Conservation (phyloP, 2,797 vertebrate species). For the Malacoctenus gilli region DNA sequence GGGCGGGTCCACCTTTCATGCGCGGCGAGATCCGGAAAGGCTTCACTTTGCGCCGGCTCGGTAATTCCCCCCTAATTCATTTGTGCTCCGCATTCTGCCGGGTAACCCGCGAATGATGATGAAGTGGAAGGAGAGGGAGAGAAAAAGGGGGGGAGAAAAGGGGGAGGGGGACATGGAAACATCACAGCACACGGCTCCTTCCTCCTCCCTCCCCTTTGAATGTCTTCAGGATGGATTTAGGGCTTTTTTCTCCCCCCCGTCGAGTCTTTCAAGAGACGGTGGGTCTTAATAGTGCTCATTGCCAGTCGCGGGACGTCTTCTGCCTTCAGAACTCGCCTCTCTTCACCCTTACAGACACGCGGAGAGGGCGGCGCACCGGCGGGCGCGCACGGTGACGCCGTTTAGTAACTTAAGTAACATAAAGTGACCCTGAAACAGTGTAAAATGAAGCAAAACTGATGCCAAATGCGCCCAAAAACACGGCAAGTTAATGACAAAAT, state of each 20-base stretch:
- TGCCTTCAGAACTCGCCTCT: slow-evolving; percentile 75
- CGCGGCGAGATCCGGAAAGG: slow-evolving; percentile 90
- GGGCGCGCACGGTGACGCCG: too few species aligned
- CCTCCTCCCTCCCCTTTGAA: slow-evolving; percentile 90
- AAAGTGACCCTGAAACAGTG: too few species aligned
- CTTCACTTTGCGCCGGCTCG: slow-evolving; percentile 90
- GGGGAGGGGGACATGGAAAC: slow-evolving; percentile 50
- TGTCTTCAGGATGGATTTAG: slow-evolving; percentile 92
- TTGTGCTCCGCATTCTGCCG: slow-evolving; percentile 92
- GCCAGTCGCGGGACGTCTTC: slow-evolving; percentile 87
- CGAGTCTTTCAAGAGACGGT: slow-evolving; percentile 88
- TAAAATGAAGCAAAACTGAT: too few species aligned
- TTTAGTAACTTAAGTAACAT: too few species aligned
- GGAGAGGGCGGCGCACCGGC: background rate
- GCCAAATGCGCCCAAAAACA: too few species aligned
- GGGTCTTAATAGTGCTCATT: slow-evolving; percentile 95
- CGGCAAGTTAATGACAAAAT: too few species aligned
- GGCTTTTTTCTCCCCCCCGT: slow-evolving; percentile 91
- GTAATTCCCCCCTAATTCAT: slow-evolving; percentile 98
- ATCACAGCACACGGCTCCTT: slow-evolving; percentile 77
- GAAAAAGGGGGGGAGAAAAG: slow-evolving; percentile 19
- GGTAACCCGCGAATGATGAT: slow-evolving; percentile 95
- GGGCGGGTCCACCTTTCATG: slow-evolving; percentile 87
- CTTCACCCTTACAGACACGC: slow-evolving; percentile 81
- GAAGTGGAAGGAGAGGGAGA: slow-evolving; percentile 70